Evolutionary conservation across 2,113 vertebrate species (phyloP).

Genomic region (Platichthys flesus): DNA sequence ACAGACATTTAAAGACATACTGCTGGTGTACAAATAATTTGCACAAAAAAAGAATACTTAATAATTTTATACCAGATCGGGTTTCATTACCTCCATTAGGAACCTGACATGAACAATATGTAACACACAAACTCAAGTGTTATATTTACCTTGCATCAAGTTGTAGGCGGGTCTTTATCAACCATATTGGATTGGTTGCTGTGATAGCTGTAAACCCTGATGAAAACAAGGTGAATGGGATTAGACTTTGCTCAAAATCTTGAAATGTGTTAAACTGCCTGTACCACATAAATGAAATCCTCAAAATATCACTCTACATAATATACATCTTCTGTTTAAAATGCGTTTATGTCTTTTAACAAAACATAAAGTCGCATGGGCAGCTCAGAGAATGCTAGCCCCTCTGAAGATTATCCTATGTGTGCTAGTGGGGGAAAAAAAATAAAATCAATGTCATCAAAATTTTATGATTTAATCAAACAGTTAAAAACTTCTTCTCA

Average conservation of each 20-base stretch:
- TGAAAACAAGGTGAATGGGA: constrained; percentile 65
- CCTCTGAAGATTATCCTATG: background rate
- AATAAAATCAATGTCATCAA: constrained; percentile 5
- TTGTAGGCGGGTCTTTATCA: constrained; percentile 97
- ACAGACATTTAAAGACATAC: no score
- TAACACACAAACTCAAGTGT: background rate
- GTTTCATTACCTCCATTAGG: no score
- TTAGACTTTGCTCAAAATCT: constrained; percentile 29
- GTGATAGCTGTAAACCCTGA: constrained; percentile 98
- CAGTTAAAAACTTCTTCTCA: constrained; percentile 23
- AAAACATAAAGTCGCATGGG: constrained; percentile 10
- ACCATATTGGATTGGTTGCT: constrained; percentile 98
- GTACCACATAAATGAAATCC: background rate
- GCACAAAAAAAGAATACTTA: no score
- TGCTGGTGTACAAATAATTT: no score
- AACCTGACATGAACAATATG: no score
- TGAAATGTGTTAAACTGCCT: constrained; percentile 15
- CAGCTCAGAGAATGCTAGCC: constrained; percentile 22
- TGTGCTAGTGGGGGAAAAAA: constrained; percentile 6
- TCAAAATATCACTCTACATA: background rate
- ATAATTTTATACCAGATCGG: no score
- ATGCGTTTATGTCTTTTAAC: background rate
- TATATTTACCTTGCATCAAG: constrained; percentile 92
- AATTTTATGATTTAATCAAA: constrained; percentile 14
- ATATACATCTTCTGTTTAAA: background rate